These are phyloP conservation scores for Cyphomyrmex costatus DNA, from an alignment of 1,140 invertebrate species.

Conservation along the genomic window DNA sequence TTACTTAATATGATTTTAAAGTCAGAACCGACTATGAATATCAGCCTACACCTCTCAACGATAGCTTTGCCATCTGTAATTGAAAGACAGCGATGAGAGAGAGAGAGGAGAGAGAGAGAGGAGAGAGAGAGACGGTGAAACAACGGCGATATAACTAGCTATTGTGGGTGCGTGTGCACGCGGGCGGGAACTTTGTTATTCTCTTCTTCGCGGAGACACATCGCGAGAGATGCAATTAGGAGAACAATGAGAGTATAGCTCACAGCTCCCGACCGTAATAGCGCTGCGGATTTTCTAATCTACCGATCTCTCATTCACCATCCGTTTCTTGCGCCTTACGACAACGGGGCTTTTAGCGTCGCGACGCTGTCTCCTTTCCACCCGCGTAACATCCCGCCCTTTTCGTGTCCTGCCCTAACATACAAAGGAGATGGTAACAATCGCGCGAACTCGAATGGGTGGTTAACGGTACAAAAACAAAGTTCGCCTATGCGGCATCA, in stretches of 20 bases:
- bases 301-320: background rate
- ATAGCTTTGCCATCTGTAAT: background rate
- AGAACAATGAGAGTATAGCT: constrained; percentile 49
- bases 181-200: constrained; percentile 22
- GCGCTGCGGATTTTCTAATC: constrained; percentile 30
- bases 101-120: too few species aligned
- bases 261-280: constrained; percentile 21
- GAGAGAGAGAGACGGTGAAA: too few species aligned
- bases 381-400: background rate
- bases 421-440: constrained; percentile 24
- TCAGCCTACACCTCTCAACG: background rate
- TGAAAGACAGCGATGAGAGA: constrained; percentile 11
- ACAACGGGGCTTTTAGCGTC: background rate
- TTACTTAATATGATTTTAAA: too few species aligned
- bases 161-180: background rate
- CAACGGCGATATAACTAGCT: background rate
- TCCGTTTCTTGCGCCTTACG: background rate
- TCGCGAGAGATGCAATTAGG: constrained; percentile 34
- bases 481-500: background rate
- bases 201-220: constrained; percentile 25
- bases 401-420: background rate
- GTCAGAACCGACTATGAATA: too few species aligned
- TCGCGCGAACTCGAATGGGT: constrained; percentile 29
- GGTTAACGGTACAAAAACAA: constrained; percentile 49
- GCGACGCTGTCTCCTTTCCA: background rate